Evolutionary conservation across 2,797 vertebrate species (phyloP).

Genomic region (Cephalopachus bancanus): DNA sequence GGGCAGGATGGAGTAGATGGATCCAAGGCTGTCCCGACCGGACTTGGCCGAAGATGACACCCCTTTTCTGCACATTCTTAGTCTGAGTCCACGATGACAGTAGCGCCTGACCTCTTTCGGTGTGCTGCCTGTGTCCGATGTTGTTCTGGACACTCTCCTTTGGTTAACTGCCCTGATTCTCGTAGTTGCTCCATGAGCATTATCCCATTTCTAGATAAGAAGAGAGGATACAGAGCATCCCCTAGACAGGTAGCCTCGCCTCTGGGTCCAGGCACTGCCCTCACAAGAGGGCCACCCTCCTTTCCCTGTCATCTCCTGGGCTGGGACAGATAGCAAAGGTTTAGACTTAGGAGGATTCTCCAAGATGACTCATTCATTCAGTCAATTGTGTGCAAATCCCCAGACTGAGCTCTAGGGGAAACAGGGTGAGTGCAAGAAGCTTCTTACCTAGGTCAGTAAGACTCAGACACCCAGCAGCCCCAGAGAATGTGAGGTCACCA

Average conservation of each 20-base stretch:
- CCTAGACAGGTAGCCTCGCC: background rate
- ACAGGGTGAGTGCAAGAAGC: too few species aligned
- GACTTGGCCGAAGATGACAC: too few species aligned
- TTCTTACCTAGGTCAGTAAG: background rate
- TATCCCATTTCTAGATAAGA: background rate
- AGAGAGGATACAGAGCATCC: background rate
- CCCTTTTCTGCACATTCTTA: rapidly evolving
- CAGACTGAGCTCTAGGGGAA: too few species aligned
- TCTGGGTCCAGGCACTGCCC: too few species aligned
- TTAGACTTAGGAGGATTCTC: background rate
- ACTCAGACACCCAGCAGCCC: rapidly evolving
- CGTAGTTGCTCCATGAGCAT: rapidly evolving
- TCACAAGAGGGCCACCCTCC: background rate
- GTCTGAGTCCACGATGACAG: rapidly evolving
- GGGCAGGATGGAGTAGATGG: rapidly evolving
- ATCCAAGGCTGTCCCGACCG: background rate
- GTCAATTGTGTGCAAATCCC: background rate
- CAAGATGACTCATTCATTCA: rapidly evolving
- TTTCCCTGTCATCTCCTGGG: background rate
- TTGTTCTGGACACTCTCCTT: rapidly evolving
- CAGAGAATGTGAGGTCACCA: background rate
- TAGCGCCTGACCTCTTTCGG: rapidly evolving
- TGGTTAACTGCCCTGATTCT: background rate
- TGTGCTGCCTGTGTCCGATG: rapidly evolving
- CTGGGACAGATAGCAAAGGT: background rate